These are phyloP conservation scores for Melitaea athalia DNA, from an alignment of 2,888 invertebrate genomes.

Conservation along the genomic window DNA sequence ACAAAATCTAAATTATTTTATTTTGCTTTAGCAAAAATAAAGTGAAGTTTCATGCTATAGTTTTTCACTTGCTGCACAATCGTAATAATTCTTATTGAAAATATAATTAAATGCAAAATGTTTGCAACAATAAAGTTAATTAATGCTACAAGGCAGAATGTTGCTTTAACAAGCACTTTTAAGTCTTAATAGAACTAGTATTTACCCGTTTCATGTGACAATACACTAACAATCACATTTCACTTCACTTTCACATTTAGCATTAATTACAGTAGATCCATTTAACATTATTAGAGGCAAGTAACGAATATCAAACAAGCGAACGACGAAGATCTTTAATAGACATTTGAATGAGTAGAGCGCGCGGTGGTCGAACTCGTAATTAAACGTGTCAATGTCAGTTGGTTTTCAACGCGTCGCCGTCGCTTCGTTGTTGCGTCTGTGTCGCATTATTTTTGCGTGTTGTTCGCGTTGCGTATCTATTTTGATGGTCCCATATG, in stretches of 20 bases:
- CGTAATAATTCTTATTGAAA: no score
- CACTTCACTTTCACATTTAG: not conserved
- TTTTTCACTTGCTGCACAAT: no score
- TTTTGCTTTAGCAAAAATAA: no score
- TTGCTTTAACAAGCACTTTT: no score
- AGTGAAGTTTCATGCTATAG: no score
- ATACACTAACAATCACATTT: constrained; percentile 1
- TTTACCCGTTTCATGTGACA: not conserved
- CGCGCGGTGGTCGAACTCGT: constrained; percentile 43
- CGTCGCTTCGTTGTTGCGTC: constrained; percentile 22
- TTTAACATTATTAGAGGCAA: constrained; percentile 33
- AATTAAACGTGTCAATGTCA: constrained; percentile 72
- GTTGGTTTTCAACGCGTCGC: constrained; percentile 28
- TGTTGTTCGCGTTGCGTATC: constrained; percentile 21
- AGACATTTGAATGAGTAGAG: constrained; percentile 63
- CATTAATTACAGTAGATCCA: not conserved
- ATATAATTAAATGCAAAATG: no score
- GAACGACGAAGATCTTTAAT: constrained; percentile 48
- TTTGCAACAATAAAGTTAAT: no score
- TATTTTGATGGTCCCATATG: constrained; percentile 1
- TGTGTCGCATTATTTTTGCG: constrained; percentile 12
- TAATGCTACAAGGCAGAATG: no score
- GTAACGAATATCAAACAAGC: constrained; percentile 29
- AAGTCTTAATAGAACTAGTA: no score
- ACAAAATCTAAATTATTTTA: not conserved